Evolutionary conservation across 2,888 invertebrate genomes (phyloP), one percentile per base, ranked within the genome.

Genomic region (Teleogryllus oceanicus): DNA sequence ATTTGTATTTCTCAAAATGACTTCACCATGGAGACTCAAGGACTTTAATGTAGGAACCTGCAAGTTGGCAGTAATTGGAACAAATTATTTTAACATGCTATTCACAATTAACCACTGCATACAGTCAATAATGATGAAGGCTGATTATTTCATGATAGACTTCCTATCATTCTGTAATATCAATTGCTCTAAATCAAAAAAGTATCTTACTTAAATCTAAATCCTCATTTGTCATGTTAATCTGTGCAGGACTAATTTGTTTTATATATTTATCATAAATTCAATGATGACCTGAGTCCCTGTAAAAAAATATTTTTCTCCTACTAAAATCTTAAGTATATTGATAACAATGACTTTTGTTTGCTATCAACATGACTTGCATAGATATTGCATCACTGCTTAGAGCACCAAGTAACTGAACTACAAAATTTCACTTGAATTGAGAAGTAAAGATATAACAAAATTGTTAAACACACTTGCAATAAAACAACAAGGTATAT

Each of bases 101-200:
- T 37, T 37, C 37, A 37, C 37, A 37, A 37, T 37, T 37, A 37
- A 37, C 37, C 37, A 37, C 37, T 37, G 4, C 16, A 13, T 16
- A 62, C 62, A 62, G 62, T 62, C 16, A n/a, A 62, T 13, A 62
- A 13, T 62, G 62, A 8, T 5, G 16, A 62, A 18, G 13, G 62
- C 62, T 18, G 62, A 62, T 62, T 62, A 13, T 18, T 62, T 62
- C 62, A 62, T 62, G 62, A 62, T 62, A 62, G 62, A 62, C 3
- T 13, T 62, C n/a, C 62, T 62, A 62, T n/a, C 62, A 62, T 62
- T 62, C 62, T 62, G 62, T n/a, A 62, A 62, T 62, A 62, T 18
- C 62, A 62, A n/a, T 13, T 62, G 62, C n/a, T 62, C n/a, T 62
- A 62, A 62, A 62, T 62, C n/a, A n/a, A 62, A 62, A 62, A 62